These are phyloP conservation scores for Neosilurus hyrtlii DNA, from an alignment of 2,797 vertebrate genomes.

Conservation along the genomic window DNA sequence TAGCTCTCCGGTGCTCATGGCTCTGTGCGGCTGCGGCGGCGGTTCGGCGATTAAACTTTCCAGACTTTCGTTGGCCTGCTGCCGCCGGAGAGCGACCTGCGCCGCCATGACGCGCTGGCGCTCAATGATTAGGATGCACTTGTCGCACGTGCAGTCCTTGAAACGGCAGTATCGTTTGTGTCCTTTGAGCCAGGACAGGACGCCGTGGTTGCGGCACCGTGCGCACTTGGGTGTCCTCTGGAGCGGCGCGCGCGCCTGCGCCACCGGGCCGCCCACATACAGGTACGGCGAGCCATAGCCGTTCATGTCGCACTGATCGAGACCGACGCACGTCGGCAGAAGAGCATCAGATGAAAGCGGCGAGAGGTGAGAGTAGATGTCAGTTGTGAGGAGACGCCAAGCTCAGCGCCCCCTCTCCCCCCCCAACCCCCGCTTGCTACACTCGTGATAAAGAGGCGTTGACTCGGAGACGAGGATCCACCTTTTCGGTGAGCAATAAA, in stretches of 20 bases:
- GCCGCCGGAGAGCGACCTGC: conserved; percentile 89
- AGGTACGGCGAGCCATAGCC: conserved; percentile 94
- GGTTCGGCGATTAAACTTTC: conserved; percentile 92
- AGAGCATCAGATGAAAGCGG: conserved; percentile 33
- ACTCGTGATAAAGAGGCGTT: conserved; percentile 63
- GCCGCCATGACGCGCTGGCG: conserved; percentile 96
- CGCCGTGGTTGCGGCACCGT: conserved; percentile 93
- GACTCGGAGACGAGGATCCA: conserved; percentile 65
- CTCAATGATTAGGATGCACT: conserved; percentile 97
- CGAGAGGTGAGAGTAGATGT: conserved; percentile 51
- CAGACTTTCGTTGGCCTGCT: conserved; percentile 95
- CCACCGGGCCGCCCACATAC: conserved; percentile 92
- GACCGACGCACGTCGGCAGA: conserved; percentile 44
- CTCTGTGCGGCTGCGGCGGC: conserved; percentile 59
- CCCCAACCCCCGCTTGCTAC: conserved; percentile 53
- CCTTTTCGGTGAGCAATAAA: conserved; percentile 64
- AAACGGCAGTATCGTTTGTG: conserved; percentile 97
- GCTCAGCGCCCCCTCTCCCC: conserved; percentile 54
- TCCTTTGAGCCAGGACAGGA: conserved; percentile 94
- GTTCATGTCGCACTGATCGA: conserved; percentile 76
- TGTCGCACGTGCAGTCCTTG: conserved; percentile 97
- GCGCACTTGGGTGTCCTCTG: conserved; percentile 95
- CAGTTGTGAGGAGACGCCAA: conserved; percentile 33
- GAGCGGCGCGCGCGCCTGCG: conserved; percentile 87
- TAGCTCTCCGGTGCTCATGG: conserved; percentile 64